Base-by-base conservation (phyloP, 2,113 vertebrate species). In the Oreotragus oreotragus region DNA sequence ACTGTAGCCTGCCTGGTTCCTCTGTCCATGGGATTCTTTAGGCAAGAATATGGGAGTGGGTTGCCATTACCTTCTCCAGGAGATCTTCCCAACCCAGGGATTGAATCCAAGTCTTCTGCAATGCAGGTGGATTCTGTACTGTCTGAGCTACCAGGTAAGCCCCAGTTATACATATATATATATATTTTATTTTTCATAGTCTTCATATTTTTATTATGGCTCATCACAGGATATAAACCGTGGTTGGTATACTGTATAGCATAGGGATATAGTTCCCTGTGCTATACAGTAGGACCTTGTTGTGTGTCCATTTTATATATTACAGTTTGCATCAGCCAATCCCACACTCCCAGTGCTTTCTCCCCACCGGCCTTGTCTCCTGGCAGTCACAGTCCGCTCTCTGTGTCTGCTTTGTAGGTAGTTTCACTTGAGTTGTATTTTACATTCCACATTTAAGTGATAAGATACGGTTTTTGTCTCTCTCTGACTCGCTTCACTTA, bases 281-380 rank as follows among this genome's bases (percentile, higher is more conserved):
- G 43, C 43, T 47, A 0, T 17, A 17, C 15, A 47, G 27, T 19
- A 79, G 43, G 45, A 33, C 9, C 28, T 80, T 49, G 25, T 28
- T 28, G 73, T 28, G 39, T 17, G 30, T 17, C 27, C 7, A 0
- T 1, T 77, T 45, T 30, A 1, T 30, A 47, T 77, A 17, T 77
- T 16, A 77, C 16, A 16, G 27, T 77, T 47, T 47, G 43, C 73
- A 5, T 77, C 73, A 47, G 76, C 76, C 30, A 11, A 6, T 19
- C 45, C 9, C 45, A 33, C 11, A 33, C 77, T 49, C 77, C 76
- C 77, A 80, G 45, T 19, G 7, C 27, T 11, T 7, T 62, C 28
- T 30, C 14, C 28, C 28, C n/a, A n/a, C 16, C 28, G 0, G 1
- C 73, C 25, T 14, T 0, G 39, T 21, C 73, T 27, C 39, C 25